phyloP scores from a whole-genome alignment of 92 coral and sea anemone species.

The Zoanthus gigantus region DNA sequence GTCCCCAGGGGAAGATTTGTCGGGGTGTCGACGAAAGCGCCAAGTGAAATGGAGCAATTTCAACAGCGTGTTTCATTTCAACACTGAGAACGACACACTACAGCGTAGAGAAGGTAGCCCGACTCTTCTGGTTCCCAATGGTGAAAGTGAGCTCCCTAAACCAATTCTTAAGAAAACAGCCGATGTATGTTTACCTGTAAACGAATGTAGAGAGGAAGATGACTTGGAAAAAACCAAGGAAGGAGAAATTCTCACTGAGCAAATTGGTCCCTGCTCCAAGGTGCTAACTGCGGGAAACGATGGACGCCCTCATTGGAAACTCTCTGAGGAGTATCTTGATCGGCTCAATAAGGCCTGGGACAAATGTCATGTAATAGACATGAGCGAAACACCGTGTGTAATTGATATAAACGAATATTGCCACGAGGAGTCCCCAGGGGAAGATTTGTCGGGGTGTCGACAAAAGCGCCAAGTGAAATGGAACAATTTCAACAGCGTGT shows the following conservation, averaged over 20 bases:
- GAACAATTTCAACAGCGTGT: background rate
- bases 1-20: background rate
- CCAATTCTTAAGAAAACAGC: conserved; percentile 5
- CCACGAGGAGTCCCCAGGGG: too few species aligned
- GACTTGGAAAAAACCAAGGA: background rate
- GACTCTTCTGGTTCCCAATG: too few species aligned
- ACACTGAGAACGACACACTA: too few species aligned
- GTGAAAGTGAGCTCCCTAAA: too few species aligned
- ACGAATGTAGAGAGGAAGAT: background rate
- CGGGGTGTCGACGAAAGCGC: conserved; percentile 7
- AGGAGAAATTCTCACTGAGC: too few species aligned
- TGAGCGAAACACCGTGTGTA: background rate
- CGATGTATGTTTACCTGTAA: background rate
- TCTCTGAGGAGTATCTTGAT: conserved; percentile 20
- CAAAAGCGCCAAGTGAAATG: conserved; percentile 28
- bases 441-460: conserved; percentile 13
- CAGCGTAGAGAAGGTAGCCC: too few species aligned
- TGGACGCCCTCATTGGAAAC: background rate
- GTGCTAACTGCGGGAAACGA: too few species aligned
- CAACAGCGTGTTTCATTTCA: too few species aligned
- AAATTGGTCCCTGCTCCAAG: too few species aligned
- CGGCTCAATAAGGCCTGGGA: background rate
- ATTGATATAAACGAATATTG: too few species aligned
- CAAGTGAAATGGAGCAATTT: conserved; percentile 29
- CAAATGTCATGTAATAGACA: conserved; percentile 14